A percentile compares a stretch with the other conserved stretches of the same genome.
Evolutionary conservation across 2,113 vertebrate species (phyloP).

Genomic region (Oreochromis spilurus): DNA sequence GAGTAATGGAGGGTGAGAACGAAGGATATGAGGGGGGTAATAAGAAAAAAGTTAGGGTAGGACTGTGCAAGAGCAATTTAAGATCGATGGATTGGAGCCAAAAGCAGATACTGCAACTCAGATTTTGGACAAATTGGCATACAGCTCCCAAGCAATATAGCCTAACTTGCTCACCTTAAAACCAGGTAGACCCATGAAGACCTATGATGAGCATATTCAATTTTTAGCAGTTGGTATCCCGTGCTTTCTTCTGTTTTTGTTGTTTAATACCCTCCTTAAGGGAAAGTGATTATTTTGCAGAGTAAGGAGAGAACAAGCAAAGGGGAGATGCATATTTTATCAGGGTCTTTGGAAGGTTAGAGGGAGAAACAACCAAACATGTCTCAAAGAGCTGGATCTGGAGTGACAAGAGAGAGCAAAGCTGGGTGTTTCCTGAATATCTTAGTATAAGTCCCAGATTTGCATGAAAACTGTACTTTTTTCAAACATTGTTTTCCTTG

Average conservation of each 20-base stretch:
- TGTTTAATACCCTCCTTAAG: not conserved
- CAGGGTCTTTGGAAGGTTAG: not conserved
- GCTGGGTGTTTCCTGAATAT: not conserved
- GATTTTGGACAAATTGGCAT: not conserved
- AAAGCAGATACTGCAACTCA: not conserved
- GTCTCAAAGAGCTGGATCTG: not conserved
- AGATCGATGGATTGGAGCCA: not conserved
- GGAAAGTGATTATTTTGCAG: not conserved
- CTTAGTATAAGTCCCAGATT: not conserved
- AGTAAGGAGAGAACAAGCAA: not conserved
- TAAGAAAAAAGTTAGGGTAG: not conserved
- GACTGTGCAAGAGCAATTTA: not conserved
- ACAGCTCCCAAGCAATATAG: not conserved
- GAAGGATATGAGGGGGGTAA: not conserved
- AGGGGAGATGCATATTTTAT: not conserved
- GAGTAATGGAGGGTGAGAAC: not conserved
- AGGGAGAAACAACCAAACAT: not conserved
- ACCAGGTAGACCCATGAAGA: not conserved
- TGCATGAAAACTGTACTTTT: slow-evolving; percentile 11
- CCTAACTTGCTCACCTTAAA: not conserved
- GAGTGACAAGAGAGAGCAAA: not conserved
- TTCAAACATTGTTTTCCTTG: not conserved
- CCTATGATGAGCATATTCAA: not conserved
- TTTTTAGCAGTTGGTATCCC: not conserved
- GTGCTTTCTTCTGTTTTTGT: not conserved